Percentiles rank a stretch among this genome's conserved stretches.
These are phyloP conservation scores for Lepidothrix coronata DNA, from an alignment of 2,113 vertebrate genomes.

Conservation along the genomic window DNA sequence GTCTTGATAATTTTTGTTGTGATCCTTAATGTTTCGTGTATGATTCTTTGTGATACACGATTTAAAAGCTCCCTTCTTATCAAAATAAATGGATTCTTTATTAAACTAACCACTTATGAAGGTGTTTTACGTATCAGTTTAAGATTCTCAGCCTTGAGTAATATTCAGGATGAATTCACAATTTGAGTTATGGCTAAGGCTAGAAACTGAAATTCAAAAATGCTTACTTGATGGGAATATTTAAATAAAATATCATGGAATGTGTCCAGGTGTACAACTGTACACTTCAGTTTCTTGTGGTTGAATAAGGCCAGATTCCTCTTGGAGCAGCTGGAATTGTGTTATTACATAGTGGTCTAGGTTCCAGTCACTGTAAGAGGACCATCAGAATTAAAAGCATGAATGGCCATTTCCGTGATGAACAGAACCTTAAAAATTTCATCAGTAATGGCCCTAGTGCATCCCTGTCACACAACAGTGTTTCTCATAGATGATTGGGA, in stretches of 20 bases:
- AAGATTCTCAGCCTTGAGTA: neutral
- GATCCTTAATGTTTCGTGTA: neutral
- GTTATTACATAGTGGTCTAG: fast-evolving
- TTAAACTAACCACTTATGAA: neutral
- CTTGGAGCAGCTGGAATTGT: neutral
- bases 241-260: neutral
- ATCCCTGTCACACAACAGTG: neutral
- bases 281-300: neutral
- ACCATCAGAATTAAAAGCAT: neutral
- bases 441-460: neutral
- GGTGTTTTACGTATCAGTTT: neutral
- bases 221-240: neutral
- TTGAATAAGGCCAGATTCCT: neutral
- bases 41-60: neutral
- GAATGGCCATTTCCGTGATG: neutral
- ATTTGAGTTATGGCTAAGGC: neutral
- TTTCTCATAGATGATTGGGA: neutral
- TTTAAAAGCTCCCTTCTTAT: neutral
- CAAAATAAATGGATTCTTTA: neutral
- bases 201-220: neutral
- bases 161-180: neutral
- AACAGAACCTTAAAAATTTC: neutral
- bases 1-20: neutral
- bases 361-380: neutral
- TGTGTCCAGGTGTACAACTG: neutral